Evolutionary conservation across 1,140 invertebrate genomes (phyloP).

Genomic region (Xylocopa sonorina): DNA sequence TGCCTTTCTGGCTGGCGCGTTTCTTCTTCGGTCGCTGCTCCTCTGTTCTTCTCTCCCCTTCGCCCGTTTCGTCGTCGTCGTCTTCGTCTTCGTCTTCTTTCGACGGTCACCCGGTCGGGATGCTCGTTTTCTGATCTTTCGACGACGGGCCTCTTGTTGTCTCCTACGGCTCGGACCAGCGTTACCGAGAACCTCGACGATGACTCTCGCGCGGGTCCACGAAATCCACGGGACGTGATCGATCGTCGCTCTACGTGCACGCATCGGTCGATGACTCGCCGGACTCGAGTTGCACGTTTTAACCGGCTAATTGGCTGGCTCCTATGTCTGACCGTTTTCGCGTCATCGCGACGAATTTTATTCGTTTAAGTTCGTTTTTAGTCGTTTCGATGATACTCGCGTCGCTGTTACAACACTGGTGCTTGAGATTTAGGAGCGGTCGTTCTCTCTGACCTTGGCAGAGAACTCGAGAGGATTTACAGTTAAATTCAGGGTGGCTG

Average conservation of each 20-base stretch:
- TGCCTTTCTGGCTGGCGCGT: neutral
- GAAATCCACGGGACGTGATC: slow-evolving; percentile 35
- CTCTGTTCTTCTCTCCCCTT: neutral
- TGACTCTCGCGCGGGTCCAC: neutral
- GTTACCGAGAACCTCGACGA: slow-evolving; percentile 13
- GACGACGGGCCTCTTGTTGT: neutral
- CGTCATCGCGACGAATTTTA: too few relatives aligned
- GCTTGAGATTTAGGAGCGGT: too few relatives aligned
- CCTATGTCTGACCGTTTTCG: too few relatives aligned
- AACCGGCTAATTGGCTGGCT: slow-evolving; percentile 18
- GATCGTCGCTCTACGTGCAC: slow-evolving; percentile 42
- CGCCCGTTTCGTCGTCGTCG: neutral
- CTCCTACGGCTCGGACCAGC: neutral
- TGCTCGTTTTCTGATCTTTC: slow-evolving; percentile 28
- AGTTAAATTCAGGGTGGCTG: neutral
- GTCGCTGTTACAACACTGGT: too few relatives aligned
- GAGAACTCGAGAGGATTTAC: neutral
- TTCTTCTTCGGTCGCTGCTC: neutral
- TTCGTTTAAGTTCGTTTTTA: too few relatives aligned
- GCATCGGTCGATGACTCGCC: slow-evolving; percentile 26
- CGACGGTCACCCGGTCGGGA: neutral
- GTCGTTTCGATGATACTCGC: too few relatives aligned
- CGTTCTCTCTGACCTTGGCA: too few relatives aligned
- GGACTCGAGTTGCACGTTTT: slow-evolving; percentile 27
- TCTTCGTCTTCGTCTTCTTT: slow-evolving; percentile 34